These are phyloP conservation scores for Episyrphus balteatus DNA, from an alignment of 1,140 invertebrate genomes.

Conservation along the genomic window DNA sequence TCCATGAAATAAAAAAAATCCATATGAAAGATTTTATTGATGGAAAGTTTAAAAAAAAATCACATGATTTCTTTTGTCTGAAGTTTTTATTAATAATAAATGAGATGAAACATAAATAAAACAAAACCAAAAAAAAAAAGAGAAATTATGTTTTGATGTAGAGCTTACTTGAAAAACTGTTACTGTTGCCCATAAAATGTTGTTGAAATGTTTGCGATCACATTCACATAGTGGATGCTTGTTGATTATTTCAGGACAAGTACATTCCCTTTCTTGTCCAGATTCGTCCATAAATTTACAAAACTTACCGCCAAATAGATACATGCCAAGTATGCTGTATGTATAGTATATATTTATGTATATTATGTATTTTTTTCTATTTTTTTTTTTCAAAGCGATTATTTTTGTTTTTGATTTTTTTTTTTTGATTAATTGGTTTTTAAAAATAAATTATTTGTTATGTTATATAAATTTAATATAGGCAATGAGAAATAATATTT, in stretches of 20 bases:
- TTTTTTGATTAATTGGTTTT: no score
- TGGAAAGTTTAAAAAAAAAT: no score
- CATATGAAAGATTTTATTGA: no score
- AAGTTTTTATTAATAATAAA: no score
- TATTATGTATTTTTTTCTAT: constrained; percentile 8
- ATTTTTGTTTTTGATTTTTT: not conserved
- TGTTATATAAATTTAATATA: not conserved
- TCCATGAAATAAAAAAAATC: constrained; percentile 2
- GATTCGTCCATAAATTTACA: constrained; percentile 88
- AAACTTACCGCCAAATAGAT: constrained; percentile 98
- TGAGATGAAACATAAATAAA: no score
- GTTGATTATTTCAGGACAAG: constrained; percentile 79
- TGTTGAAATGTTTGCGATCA: constrained; percentile 95
- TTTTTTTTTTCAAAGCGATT: not conserved
- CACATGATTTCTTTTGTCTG: no score
- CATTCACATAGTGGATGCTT: constrained; percentile 80
- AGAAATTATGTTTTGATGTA: no score
- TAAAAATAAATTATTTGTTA: not conserved
- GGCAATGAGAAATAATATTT: no score
- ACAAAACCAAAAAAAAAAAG: no score
- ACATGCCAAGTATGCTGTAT: constrained; percentile 92
- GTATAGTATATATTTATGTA: constrained; percentile 27
- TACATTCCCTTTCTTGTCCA: constrained; percentile 75
- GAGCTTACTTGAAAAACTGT: constrained; percentile 90
- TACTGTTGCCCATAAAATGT: constrained; percentile 89